A percentile compares a stretch with the other conserved stretches of the same genome.
phyloP scores from a whole-genome alignment of 2,797 vertebrate species.

The Cichlasoma orientale region DNA sequence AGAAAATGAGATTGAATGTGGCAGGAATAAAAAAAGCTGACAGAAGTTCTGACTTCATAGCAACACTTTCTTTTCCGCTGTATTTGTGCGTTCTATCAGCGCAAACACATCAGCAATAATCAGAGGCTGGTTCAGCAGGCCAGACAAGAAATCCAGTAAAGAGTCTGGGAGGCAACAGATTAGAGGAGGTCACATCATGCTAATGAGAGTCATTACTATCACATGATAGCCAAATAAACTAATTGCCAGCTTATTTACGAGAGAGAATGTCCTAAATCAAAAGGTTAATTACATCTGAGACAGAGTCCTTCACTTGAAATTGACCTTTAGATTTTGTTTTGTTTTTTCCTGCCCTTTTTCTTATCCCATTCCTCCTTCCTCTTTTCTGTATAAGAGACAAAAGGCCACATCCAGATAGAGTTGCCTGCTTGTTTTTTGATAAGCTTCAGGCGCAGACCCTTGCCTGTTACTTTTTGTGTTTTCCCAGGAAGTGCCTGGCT shows the following conservation, averaged over 20 bases:
- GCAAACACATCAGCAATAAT: conserved; percentile 46
- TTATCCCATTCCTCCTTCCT: conserved; percentile 17
- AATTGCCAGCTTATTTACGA: conserved; percentile 81
- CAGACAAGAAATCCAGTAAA: conserved; percentile 50
- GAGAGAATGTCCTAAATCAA: conserved; percentile 74
- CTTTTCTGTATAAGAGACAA: conserved; percentile 66
- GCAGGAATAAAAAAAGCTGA: conserved; percentile 26
- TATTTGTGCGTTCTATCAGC: conserved; percentile 35
- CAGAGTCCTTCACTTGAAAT: conserved; percentile 82
- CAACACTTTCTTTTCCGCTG: conserved; percentile 32
- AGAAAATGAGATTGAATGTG: conserved; percentile 22
- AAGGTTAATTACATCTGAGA: conserved; percentile 87
- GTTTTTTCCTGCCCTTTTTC: conserved; percentile 30
- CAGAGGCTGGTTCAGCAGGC: conserved; percentile 55
- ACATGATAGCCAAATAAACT: conserved; percentile 82
- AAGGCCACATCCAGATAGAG: conserved; percentile 85
- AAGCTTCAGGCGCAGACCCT: conserved; percentile 93
- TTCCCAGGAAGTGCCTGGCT: conserved; percentile 88
- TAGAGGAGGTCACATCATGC: conserved; percentile 79
- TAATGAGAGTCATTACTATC: conserved; percentile 83
- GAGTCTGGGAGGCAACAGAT: conserved; percentile 74
- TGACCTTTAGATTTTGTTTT: conserved; percentile 75
- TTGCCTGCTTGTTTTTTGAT: conserved; percentile 89
- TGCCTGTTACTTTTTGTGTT: conserved; percentile 87
- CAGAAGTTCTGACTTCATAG: conserved; percentile 53